Conservation (phyloP, 2,797 vertebrate genomes). For the Phataginus tricuspis region DNA sequence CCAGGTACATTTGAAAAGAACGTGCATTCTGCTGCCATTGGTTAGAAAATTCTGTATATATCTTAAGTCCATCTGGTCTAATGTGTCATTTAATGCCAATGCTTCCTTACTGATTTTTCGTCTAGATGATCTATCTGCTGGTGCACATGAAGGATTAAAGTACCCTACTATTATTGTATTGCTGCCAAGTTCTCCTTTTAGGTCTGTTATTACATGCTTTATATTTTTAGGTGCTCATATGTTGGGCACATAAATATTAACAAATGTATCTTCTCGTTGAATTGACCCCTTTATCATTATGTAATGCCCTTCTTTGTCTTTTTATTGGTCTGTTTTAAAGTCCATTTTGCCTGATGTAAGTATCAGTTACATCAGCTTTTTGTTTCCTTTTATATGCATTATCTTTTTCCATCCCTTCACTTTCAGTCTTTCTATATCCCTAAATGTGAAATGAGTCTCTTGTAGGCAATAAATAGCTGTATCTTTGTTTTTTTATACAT, state of each 20-base stretch:
- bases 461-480: background rate
- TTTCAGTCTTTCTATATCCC: background rate
- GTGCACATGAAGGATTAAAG: background rate
- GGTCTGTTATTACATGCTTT: background rate
- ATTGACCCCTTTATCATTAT: background rate
- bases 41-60: background rate
- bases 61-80: background rate
- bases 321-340: background rate
- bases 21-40: background rate
- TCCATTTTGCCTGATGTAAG: background rate
- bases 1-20: background rate
- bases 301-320: background rate
- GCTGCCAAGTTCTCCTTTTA: background rate
- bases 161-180: background rate
- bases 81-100: background rate
- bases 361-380: background rate
- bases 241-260: background rate
- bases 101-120: background rate
- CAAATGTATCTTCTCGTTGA: background rate
- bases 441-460: background rate
- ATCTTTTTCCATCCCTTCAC: background rate
- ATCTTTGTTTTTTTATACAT: background rate
- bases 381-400: background rate
- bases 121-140: background rate
- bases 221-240: background rate